Evolutionary conservation across 2,797 vertebrate species (phyloP).

Genomic region (Rhinogobio ventralis): DNA sequence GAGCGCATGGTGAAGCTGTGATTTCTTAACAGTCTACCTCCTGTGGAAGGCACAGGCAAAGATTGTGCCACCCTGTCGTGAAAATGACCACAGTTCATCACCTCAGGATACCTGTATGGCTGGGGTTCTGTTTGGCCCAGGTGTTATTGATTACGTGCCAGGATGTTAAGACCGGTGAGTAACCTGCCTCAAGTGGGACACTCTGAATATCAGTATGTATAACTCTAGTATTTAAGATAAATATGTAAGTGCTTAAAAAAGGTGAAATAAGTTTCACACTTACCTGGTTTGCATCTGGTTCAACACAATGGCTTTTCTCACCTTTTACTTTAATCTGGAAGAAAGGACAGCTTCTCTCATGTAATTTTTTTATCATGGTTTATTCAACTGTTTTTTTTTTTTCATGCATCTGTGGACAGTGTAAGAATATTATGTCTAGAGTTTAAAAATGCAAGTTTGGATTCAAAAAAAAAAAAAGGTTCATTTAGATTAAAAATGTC

Average conservation of each 20-base stretch:
- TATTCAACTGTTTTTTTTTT: background rate
- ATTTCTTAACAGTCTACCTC: slow-evolving; percentile 29
- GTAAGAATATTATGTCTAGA: background rate
- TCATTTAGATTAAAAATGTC: background rate
- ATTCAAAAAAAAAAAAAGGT: background rate
- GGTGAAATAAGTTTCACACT: background rate
- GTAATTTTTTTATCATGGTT: background rate
- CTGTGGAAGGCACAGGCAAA: slow-evolving; percentile 35
- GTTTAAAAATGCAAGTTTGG: background rate
- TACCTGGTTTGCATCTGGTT: background rate
- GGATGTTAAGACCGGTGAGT: slow-evolving; percentile 74
- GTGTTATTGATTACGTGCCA: slow-evolving; percentile 74
- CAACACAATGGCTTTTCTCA: background rate
- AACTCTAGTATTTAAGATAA: background rate
- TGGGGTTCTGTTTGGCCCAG: slow-evolving; percentile 72
- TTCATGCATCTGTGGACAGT: background rate
- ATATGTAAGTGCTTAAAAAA: background rate
- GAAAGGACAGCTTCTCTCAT: background rate
- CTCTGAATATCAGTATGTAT: background rate
- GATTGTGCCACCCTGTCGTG: slow-evolving; percentile 60
- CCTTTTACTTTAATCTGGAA: background rate
- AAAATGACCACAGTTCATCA: slow-evolving; percentile 68
- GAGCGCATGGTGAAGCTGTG: slow-evolving; percentile 43
- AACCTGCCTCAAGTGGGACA: background rate
- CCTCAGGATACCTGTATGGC: slow-evolving; percentile 72